These are phyloP conservation scores for Lycocerus yunnanus DNA, from an alignment of 2,888 invertebrate genomes.

Conservation along the genomic window DNA sequence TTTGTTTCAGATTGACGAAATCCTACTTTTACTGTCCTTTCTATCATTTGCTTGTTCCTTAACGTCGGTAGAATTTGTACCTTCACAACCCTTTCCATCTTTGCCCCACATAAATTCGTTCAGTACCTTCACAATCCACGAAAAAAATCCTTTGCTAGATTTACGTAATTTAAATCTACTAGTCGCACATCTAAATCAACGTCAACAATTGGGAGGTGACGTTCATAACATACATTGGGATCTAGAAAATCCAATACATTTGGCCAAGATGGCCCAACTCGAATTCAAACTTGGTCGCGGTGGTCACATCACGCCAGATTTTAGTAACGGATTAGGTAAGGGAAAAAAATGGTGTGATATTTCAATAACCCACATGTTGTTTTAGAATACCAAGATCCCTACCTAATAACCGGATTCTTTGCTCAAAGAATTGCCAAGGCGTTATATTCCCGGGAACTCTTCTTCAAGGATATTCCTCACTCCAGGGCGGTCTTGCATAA, in stretches of 20 bases:
- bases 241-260: neutral
- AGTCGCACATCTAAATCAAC: neutral
- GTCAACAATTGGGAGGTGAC: neutral
- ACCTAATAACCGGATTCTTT: constrained; percentile 63
- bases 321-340: constrained; percentile 54
- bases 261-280: neutral
- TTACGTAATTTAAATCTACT: neutral
- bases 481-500: constrained; percentile 63
- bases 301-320: constrained; percentile 54
- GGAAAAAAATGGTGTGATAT: neutral
- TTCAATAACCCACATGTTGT: constrained; percentile 1
- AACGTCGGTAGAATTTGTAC: neutral
- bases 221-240: neutral
- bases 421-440: constrained; percentile 62
- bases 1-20: neutral
- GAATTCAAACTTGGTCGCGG: constrained; percentile 47
- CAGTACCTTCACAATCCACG: neutral
- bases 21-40: neutral
- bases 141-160: neutral
- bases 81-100: neutral
- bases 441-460: constrained; percentile 62
- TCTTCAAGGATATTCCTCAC: constrained; percentile 70
- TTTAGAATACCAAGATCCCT: constrained; percentile 60
- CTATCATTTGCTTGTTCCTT: neutral
- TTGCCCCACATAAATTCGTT: neutral